Evolutionary conservation across 2,888 invertebrate genomes (phyloP).

Genomic region (Monochamus alternatus): DNA sequence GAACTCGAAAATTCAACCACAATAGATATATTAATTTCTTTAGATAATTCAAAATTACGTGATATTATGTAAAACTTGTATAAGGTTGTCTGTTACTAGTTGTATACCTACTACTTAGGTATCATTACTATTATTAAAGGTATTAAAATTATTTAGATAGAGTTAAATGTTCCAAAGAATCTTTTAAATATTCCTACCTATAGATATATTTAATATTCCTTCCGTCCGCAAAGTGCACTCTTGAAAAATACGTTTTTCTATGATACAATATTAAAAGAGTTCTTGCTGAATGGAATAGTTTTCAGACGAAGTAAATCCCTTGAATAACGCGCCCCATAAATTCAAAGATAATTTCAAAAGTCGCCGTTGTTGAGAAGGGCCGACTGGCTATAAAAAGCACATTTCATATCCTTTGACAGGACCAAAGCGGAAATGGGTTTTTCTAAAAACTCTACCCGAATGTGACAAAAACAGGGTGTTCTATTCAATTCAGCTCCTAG

Average conservation of each 20-base stretch:
- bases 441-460: constrained; percentile 38
- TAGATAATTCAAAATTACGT: too few relatives aligned
- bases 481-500: background rate
- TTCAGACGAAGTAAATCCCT: constrained; percentile 29
- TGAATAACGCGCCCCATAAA: constrained; percentile 53
- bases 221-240: background rate
- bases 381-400: constrained; percentile 53
- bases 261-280: constrained; percentile 21
- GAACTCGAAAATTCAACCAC: too few relatives aligned
- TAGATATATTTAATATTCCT: background rate
- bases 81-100: too few relatives aligned
- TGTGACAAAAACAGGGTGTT: constrained; percentile 45
- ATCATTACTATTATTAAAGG: too few relatives aligned
- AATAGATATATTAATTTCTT: too few relatives aligned
- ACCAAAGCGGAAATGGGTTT: constrained; percentile 53
- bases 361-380: constrained; percentile 48
- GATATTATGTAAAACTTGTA: too few relatives aligned
- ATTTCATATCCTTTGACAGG: constrained; percentile 56
- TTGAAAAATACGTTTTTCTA: constrained; percentile 11
- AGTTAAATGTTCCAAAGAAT: background rate
- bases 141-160: too few relatives aligned
- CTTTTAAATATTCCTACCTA: background rate
- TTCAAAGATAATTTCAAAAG: constrained; percentile 47
- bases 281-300: constrained; percentile 29
- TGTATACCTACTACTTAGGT: too few relatives aligned